Evolutionary conservation across 2,113 vertebrate species (phyloP), one percentile per base, ranked within the genome.

Genomic region (Butorides virescens): DNA sequence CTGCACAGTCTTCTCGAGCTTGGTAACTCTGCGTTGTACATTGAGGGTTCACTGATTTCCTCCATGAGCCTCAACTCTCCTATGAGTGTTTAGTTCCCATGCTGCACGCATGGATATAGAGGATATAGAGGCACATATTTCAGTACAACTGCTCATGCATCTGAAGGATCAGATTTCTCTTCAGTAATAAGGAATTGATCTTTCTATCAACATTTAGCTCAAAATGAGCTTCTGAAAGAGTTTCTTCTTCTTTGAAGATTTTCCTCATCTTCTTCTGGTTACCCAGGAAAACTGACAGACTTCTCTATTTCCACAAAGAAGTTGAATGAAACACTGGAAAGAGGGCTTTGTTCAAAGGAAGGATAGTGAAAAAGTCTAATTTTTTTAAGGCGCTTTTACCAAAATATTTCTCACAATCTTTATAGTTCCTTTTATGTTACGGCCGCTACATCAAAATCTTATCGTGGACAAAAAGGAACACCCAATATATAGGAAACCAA

Each of bases 181-280:
- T 84, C 72, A 68, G 21, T 75, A 81, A 80, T 32, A 20, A 83
- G 80, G 15, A 85, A 89, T 27, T 79, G 32, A 84, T 71, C 63
- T 79, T 53, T 90, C 78, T 83, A 72, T 86, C 29, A 88, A 56
- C 36, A 39, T 74, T 82, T 56, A 82, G 7, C 44, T 95, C n/a
- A 53, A 92, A 96, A 78, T 73, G 15, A 79, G 20, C 27, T 88
- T 75, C 26, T 77, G 13, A 53, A 80, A 79, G 59, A 47, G 7
- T 71, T 88, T 65, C 23, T 76, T 68, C 9, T 58, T 83, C 55
- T 92, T 75, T 78, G 25, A 86, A 86, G 30, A 47, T 81, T 78
- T 91, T 87, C 5, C 12, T 85, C 23, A 47, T 91, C 37, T 76
- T 75, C 52, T 7, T 92, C 78, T 4, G 1, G 23, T 72, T 78